phyloP scores from a whole-genome alignment of 2,113 vertebrate genomes.

The Syngnathus scovelli region DNA sequence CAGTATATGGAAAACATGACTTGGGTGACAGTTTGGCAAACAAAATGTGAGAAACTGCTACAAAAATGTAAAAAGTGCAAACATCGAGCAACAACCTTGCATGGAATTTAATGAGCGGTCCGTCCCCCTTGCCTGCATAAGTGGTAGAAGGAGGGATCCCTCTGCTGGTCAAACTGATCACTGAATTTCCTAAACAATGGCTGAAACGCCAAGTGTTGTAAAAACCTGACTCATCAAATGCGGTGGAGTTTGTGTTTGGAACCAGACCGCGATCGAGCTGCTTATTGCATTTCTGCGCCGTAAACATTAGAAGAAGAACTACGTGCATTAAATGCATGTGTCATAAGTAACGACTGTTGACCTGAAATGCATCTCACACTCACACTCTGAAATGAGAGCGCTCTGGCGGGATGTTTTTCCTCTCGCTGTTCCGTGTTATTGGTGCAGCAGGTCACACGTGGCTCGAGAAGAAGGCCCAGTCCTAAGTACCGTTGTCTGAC shows the following conservation, averaged over 20 bases:
- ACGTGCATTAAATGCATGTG: conserved; percentile 9
- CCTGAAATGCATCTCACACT: conserved; percentile 55
- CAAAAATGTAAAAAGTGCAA: conserved; percentile 6
- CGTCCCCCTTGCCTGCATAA: conserved; percentile 6
- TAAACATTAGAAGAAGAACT: conserved; percentile 35
- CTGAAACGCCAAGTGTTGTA: conserved; percentile 1
- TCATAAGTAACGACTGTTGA: conserved; percentile 23
- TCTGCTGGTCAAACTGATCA: conserved; percentile 13
- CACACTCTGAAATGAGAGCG: conserved; percentile 23
- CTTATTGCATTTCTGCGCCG: conserved; percentile 15
- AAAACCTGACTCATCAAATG: conserved; percentile 1
- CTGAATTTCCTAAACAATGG: conserved; percentile 27
- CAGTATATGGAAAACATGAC: background rate
- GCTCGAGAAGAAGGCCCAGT: background rate
- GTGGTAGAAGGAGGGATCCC: background rate
- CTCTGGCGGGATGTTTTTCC: conserved; percentile 41
- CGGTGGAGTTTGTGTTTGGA: background rate
- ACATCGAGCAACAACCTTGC: conserved; percentile 2
- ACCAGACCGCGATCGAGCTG: conserved; percentile 8
- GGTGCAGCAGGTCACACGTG: conserved; percentile 53
- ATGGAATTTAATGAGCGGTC: conserved; percentile 10
- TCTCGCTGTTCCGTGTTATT: conserved; percentile 29
- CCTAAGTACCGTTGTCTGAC: conserved; percentile 49
- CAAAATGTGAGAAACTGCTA: conserved; percentile 11
- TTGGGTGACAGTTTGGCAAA: background rate